Evolutionary conservation across 2,113 vertebrate genomes (phyloP).

Genomic region (Dryoscopus gambensis): DNA sequence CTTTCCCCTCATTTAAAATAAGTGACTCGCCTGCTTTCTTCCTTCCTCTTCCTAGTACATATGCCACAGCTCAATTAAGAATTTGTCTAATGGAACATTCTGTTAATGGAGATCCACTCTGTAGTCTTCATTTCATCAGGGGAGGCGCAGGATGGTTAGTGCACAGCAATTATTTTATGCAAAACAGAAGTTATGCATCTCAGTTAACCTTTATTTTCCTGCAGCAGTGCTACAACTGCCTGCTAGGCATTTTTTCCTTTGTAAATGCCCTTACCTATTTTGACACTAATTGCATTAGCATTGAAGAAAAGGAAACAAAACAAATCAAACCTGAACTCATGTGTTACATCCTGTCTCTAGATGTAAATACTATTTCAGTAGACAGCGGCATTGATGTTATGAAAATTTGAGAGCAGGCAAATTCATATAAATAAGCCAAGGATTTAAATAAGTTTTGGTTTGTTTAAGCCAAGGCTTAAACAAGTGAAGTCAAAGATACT

Average conservation of each 20-base stretch:
- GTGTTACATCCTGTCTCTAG: not conserved
- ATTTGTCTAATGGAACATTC: not conserved
- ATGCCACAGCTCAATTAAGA: not conserved
- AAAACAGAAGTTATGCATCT: not conserved
- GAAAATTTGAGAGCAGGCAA: not conserved
- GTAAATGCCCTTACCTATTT: slow-evolving; percentile 27
- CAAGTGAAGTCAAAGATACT: not conserved
- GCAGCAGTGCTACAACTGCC: not conserved
- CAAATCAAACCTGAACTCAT: not conserved
- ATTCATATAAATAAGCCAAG: not conserved
- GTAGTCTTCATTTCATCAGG: not conserved
- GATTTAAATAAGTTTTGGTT: not conserved
- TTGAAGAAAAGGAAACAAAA: slow-evolving; percentile 16
- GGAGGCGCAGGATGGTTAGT: not conserved
- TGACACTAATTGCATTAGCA: slow-evolving; percentile 5
- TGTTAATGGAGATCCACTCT: not conserved
- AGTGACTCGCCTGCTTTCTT: not conserved
- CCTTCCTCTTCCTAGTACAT: not conserved
- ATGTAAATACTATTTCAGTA: not conserved
- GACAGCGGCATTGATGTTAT: not conserved
- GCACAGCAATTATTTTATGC: not conserved
- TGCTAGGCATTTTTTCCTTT: slow-evolving; percentile 27
- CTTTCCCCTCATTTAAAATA: not conserved
- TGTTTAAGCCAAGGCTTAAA: not conserved
- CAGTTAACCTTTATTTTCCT: slow-evolving; percentile 8